Conservation (phyloP, 2,888 invertebrate genomes). For the Diloba caeruleocephala region DNA sequence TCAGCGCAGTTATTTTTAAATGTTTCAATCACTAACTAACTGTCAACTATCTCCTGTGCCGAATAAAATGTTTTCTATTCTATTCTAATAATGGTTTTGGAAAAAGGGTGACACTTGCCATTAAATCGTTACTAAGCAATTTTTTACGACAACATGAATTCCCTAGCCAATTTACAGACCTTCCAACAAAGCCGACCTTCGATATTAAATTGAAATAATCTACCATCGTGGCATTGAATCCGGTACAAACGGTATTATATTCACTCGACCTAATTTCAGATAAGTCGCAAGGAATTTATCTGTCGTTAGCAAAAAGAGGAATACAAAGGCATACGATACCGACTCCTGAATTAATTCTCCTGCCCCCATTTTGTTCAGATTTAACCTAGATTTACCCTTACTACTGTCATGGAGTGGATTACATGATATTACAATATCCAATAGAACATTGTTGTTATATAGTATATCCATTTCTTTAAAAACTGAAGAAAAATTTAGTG, state of each 20-base stretch:
- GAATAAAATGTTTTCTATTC: too few species aligned
- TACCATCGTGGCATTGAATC: slow-evolving; percentile 50
- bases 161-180: slow-evolving; percentile 42
- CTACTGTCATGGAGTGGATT: slow-evolving; percentile 24
- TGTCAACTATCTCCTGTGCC: too few species aligned
- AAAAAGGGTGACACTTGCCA: too few species aligned
- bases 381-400: slow-evolving; percentile 46
- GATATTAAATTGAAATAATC: slow-evolving; percentile 58
- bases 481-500: too few species aligned
- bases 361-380: slow-evolving; percentile 67
- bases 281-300: slow-evolving; percentile 71
- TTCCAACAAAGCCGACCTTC: slow-evolving; percentile 44
- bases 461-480: too few species aligned
- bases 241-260: slow-evolving; percentile 45
- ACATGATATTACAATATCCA: slow-evolving; percentile 1
- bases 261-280: slow-evolving; percentile 65
- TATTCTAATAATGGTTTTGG: too few species aligned
- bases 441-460: too few species aligned
- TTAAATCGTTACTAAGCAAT: slow-evolving; percentile 1
- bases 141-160: slow-evolving; percentile 32
- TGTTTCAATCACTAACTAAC: too few species aligned
- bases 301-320: slow-evolving; percentile 74
- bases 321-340: slow-evolving; percentile 69
- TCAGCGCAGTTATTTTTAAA: too few species aligned
- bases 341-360: slow-evolving; percentile 67